These are phyloP conservation scores for Philhelius pedissequus DNA, from an alignment of 2,888 invertebrate genomes.

Conservation along the genomic window DNA sequence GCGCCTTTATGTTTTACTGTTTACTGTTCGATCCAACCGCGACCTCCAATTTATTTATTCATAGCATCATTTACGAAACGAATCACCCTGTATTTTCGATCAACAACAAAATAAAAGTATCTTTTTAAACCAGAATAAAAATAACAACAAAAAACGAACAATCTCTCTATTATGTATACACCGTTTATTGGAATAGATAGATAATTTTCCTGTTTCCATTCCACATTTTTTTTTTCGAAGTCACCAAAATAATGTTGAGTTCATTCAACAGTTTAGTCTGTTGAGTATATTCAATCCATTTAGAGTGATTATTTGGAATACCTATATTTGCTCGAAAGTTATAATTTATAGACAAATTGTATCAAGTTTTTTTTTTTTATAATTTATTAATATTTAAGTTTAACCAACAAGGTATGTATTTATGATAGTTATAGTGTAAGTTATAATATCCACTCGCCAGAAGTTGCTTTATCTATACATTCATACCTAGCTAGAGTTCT, in stretches of 20 bases:
- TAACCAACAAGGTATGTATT: slow-evolving; percentile 70
- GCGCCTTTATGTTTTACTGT: too few relatives aligned
- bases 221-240: slow-evolving; percentile 10
- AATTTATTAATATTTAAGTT: slow-evolving; percentile 16
- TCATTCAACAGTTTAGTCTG: slow-evolving; percentile 45
- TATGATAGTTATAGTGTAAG: slow-evolving; percentile 32
- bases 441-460: background rate
- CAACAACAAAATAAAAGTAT: background rate
- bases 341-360: background rate
- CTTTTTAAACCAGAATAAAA: slow-evolving; percentile 25
- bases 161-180: background rate
- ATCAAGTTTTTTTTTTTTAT: background rate
- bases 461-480: background rate
- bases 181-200: background rate
- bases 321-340: background rate
- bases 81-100: background rate
- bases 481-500: background rate
- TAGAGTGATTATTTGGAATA: slow-evolving; percentile 15
- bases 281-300: slow-evolving; percentile 42
- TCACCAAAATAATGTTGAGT: slow-evolving; percentile 10
- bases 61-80: background rate
- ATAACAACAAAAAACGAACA: background rate
- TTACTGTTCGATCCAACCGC: background rate
- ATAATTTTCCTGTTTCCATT: slow-evolving; percentile 40
- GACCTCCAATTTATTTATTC: background rate